Percentiles rank a stretch among this genome's conserved stretches.
These are phyloP conservation scores for Lepidocyrtinus sp. DNA, from an alignment of 2,888 invertebrate genomes.

Conservation along the genomic window DNA sequence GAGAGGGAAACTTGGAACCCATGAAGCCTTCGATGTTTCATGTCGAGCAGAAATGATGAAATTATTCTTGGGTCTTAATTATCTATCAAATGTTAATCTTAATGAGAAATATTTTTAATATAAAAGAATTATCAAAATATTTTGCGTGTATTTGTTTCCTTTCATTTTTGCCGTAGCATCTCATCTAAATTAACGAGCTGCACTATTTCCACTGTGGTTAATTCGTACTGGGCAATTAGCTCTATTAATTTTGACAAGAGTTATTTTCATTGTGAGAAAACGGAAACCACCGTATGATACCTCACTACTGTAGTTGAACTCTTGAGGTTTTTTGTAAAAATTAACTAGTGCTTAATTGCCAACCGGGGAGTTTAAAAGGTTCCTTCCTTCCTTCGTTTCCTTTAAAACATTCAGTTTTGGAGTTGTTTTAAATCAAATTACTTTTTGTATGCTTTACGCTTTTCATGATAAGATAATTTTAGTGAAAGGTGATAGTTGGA, in stretches of 20 bases:
- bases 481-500: background rate
- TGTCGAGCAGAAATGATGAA: too few relatives aligned
- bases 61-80: too few relatives aligned
- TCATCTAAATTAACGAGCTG: too few relatives aligned
- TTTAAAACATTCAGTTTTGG: background rate
- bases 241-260: background rate
- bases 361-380: background rate
- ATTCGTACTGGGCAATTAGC: background rate
- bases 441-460: background rate
- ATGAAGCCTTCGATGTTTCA: too few relatives aligned
- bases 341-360: background rate
- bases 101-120: too few relatives aligned
- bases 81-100: too few relatives aligned
- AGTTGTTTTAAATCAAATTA: background rate
- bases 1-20: too few relatives aligned
- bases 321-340: background rate
- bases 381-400: background rate
- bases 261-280: background rate
- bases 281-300: background rate
- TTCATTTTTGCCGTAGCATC: too few relatives aligned
- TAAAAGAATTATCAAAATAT: background rate
- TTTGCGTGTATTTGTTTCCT: background rate
- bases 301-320: background rate
- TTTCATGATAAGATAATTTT: background rate
- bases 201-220: background rate